These are phyloP conservation scores for Gonatopus flavifemur DNA, from an alignment of 1,140 invertebrate genomes.

Conservation along the genomic window DNA sequence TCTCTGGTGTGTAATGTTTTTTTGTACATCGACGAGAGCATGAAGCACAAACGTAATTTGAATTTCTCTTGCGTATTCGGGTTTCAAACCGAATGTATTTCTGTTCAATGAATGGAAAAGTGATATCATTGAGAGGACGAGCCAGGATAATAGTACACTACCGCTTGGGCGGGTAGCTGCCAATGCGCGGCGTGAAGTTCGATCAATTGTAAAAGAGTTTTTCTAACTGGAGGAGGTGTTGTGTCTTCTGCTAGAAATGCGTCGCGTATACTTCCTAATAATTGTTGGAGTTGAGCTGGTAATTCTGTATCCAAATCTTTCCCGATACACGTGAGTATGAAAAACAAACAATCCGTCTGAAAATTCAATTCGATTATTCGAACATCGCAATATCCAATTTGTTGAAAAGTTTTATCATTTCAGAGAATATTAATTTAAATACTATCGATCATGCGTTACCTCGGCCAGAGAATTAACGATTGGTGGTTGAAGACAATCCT, in stretches of 20 bases:
- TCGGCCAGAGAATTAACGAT: conserved; percentile 73
- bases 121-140: conserved; percentile 46
- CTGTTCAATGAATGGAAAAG: conserved; percentile 1
- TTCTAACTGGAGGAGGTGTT: conserved; percentile 67
- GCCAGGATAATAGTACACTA: conserved; percentile 84
- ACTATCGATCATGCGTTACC: too few relatives aligned
- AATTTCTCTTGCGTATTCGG: conserved; percentile 3
- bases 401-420: neutral
- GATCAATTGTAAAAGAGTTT: conserved; percentile 83
- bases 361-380: neutral
- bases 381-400: neutral
- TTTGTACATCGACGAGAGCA: too few relatives aligned
- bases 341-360: conserved; percentile 84
- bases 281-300: conserved; percentile 73
- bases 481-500: conserved; percentile 77
- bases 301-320: conserved; percentile 81
- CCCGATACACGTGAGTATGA: conserved; percentile 82
- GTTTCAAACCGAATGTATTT: conserved; percentile 1
- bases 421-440: neutral
- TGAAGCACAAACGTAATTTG: too few relatives aligned
- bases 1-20: too few relatives aligned
- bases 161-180: conserved; percentile 83
- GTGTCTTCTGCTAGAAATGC: conserved; percentile 75
- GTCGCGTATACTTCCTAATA: conserved; percentile 79
- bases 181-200: conserved; percentile 85